Conservation (phyloP, 2,797 vertebrate genomes). For the Chaetodon trifasciatus region DNA sequence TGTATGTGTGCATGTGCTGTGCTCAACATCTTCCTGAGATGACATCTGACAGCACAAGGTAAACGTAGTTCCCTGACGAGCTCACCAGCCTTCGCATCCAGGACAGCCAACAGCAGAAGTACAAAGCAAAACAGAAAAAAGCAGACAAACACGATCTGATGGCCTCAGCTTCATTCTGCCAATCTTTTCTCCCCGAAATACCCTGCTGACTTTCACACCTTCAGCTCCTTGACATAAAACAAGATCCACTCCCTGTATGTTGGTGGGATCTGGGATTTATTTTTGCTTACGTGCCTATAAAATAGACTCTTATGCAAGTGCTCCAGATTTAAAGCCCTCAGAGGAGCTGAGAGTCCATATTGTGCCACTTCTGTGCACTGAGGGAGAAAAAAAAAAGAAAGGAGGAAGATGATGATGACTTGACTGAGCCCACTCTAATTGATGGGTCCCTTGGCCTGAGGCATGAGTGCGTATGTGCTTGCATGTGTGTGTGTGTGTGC, state of each 20-base stretch:
- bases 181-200: slow-evolving; percentile 48
- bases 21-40: slow-evolving; percentile 40
- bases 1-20: background rate
- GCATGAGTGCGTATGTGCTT: slow-evolving; percentile 34
- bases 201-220: slow-evolving; percentile 47
- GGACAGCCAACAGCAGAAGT: slow-evolving; percentile 45
- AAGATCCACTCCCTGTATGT: slow-evolving; percentile 26
- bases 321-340: slow-evolving; percentile 64
- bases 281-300: slow-evolving; percentile 54
- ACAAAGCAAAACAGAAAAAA: slow-evolving; percentile 39
- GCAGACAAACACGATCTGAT: slow-evolving; percentile 52
- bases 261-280: slow-evolving; percentile 34
- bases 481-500: slow-evolving; percentile 6
- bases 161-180: slow-evolving; percentile 49
- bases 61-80: slow-evolving; percentile 47
- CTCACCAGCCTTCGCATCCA: slow-evolving; percentile 35
- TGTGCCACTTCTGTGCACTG: slow-evolving; percentile 63
- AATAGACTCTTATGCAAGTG: slow-evolving; percentile 71
- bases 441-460: slow-evolving; percentile 69
- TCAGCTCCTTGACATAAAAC: slow-evolving; percentile 29
- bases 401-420: slow-evolving; percentile 66
- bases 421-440: slow-evolving; percentile 76
- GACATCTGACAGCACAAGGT: slow-evolving; percentile 67
- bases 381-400: slow-evolving; percentile 33
- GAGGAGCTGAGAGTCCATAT: slow-evolving; percentile 60